A percentile compares a stretch with the other conserved stretches of the same genome.
These are phyloP conservation scores for Babylonia areolata DNA, from an alignment of 1,140 invertebrate species.

Conservation along the genomic window DNA sequence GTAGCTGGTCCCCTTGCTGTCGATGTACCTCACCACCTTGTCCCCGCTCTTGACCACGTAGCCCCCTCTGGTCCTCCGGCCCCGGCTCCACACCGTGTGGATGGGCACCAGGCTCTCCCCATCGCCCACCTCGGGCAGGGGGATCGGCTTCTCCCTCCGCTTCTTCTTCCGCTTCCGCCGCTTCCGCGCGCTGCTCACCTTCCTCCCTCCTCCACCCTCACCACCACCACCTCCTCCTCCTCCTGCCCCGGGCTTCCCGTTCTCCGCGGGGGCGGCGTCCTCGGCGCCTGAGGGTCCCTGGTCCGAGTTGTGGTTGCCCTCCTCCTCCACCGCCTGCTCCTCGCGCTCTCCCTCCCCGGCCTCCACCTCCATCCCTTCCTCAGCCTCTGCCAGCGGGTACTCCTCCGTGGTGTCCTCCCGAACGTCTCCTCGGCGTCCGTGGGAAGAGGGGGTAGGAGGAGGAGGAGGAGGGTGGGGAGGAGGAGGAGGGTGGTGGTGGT, in stretches of 20 bases:
- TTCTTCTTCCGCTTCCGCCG: slow-evolving; percentile 22
- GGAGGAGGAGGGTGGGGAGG: not conserved
- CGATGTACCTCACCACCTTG: slow-evolving; percentile 46
- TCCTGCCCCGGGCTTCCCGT: too few relatives aligned
- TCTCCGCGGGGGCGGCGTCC: not conserved
- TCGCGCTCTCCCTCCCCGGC: not conserved
- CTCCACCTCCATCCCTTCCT: not conserved
- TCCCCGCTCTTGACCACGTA: slow-evolving; percentile 46
- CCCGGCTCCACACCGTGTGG: slow-evolving; percentile 3
- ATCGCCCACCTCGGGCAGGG: not conserved
- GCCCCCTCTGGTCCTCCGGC: not conserved
- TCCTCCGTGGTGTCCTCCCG: slow-evolving; percentile 12
- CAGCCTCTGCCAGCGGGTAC: slow-evolving; percentile 1
- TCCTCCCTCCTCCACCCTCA: not conserved
- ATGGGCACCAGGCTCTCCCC: slow-evolving; percentile 19
- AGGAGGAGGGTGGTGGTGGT: not conserved
- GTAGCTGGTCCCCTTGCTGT: slow-evolving; percentile 46
- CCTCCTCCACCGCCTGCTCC: not conserved
- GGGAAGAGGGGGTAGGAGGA: too few relatives aligned
- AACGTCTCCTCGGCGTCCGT: too few relatives aligned
- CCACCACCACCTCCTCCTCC: too few relatives aligned
- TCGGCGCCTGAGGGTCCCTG: not conserved
- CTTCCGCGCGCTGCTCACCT: not conserved
- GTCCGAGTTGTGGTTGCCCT: not conserved
- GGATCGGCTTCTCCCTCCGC: not conserved